phyloP scores from a whole-genome alignment of 1,140 invertebrate genomes.

The Vanessa atalanta region DNA sequence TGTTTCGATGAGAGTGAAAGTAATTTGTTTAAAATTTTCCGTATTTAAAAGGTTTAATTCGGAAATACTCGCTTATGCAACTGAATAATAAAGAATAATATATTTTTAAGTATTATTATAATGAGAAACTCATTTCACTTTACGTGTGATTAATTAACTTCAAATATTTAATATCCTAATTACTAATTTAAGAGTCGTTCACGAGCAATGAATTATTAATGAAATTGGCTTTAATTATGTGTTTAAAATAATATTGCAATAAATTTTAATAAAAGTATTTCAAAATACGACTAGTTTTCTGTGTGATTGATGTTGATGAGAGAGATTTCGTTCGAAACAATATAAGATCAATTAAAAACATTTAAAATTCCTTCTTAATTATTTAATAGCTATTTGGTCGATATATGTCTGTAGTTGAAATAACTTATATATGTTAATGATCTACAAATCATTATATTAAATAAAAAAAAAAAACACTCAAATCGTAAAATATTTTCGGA shows the following conservation, averaged over 20 bases:
- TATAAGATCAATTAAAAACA: neutral
- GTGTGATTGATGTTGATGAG: neutral
- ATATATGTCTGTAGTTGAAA: neutral
- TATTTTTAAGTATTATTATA: neutral
- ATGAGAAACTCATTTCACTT: neutral
- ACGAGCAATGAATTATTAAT: neutral
- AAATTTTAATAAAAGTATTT: neutral
- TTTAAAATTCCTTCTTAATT: neutral
- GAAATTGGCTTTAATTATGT: neutral
- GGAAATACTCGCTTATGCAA: too few species aligned
- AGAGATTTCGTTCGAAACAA: neutral
- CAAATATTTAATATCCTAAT: neutral
- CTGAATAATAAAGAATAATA: too few species aligned
- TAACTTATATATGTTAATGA: neutral
- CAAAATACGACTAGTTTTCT: too few species aligned
- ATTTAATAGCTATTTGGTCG: conserved; percentile 1
- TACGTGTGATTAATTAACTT: neutral
- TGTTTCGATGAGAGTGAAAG: too few species aligned
- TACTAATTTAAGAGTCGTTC: neutral
- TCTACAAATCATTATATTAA: conserved; percentile 3
- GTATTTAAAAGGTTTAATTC: too few species aligned
- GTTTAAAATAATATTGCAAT: conserved; percentile 5
- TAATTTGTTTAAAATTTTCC: too few species aligned
- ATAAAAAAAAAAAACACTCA: conserved; percentile 11
- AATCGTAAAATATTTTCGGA: conserved; percentile 29